Evolutionary conservation across 2,888 invertebrate species (phyloP), one percentile per base, ranked within the genome.

Genomic region (Philopedon plagiatum): DNA sequence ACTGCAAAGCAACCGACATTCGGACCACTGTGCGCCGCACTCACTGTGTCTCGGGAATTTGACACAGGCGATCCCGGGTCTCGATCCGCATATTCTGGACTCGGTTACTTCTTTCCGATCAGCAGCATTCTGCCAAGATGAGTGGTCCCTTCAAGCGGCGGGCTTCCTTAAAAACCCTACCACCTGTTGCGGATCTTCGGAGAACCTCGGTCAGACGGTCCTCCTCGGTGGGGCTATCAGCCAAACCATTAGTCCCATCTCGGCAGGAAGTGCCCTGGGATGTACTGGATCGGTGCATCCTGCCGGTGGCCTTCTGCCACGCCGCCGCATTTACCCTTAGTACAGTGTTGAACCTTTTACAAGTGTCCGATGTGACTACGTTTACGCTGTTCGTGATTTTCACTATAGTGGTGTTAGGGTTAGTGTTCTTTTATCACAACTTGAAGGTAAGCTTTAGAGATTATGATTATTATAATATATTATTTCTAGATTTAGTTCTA

Each of bases 401-500:
- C 82, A 87, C 92, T 58, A 88, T 93, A 80, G 92, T 92, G 58
- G 90, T 91, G 71, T 88, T 92, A 74, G 93, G 93, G 23, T 91
- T 92, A 1, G 91, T 94, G 8, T 88, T 94, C 85, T 94, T 94
- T 86, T 95, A 94, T 86, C 94, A 94, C 81, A 94, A 94, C 82
- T 87, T 95, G 57, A 94, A 94, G 92, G 94, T 94, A 87, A 89
- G 87, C 51, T 9, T 7, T 49, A 19, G 26, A 19, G 9, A 37
- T 8, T 57, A 61, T 13, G 18, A 41, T 41, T 9, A 8, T 2
- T 58, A 13, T 13, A 18, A 1, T 3, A 56, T 13, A 19, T 15
- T 49, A 5, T 5, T 49, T 49, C n/a, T n/a, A n/a, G n/a, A n/a
- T n/a, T n/a, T n/a, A n/a, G n/a, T n/a, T n/a, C n/a, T n/a, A n/a